A percentile compares a stretch with the other conserved stretches of the same genome.
Conservation (phyloP, 30 jellyfish, hydroid and myxozoan genomes). For the Aurelia coerulea region DNA sequence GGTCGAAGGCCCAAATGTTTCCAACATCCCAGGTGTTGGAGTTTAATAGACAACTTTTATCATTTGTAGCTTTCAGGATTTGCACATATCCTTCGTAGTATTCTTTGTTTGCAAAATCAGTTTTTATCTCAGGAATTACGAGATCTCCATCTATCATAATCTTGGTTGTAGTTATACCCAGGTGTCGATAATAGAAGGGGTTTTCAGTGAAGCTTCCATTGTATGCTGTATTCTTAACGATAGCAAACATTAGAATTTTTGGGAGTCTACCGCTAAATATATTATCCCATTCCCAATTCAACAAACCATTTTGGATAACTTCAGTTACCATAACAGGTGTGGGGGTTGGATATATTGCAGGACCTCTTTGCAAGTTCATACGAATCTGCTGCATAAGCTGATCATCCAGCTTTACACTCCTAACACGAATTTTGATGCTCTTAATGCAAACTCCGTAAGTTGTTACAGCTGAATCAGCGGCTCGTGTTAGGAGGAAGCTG, state of each 20-base stretch:
- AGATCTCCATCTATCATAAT: too few relatives aligned
- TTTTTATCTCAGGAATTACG: too few relatives aligned
- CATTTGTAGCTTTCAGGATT: neutral
- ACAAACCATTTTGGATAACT: neutral
- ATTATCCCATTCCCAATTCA: neutral
- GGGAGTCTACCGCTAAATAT: neutral
- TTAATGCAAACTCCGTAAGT: too few relatives aligned
- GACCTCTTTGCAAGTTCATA: too few relatives aligned
- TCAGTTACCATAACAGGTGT: neutral
- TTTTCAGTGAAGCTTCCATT: neutral
- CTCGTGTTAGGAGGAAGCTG: too few relatives aligned
- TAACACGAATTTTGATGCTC: too few relatives aligned
- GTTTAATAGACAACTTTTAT: neutral
- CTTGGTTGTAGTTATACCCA: too few relatives aligned
- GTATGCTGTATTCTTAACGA: neutral
- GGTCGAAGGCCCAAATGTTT: conserved; percentile 3
- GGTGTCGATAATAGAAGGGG: neutral
- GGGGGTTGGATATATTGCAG: neutral
- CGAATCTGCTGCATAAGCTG: too few relatives aligned
- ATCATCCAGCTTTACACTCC: too few relatives aligned
- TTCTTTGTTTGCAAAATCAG: neutral
- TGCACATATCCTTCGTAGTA: neutral
- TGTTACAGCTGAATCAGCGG: too few relatives aligned
- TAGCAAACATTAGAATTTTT: neutral
- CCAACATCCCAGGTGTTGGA: neutral